Evolutionary conservation across 2,797 vertebrate species (phyloP).

Genomic region (Hylomyscus alleni): DNA sequence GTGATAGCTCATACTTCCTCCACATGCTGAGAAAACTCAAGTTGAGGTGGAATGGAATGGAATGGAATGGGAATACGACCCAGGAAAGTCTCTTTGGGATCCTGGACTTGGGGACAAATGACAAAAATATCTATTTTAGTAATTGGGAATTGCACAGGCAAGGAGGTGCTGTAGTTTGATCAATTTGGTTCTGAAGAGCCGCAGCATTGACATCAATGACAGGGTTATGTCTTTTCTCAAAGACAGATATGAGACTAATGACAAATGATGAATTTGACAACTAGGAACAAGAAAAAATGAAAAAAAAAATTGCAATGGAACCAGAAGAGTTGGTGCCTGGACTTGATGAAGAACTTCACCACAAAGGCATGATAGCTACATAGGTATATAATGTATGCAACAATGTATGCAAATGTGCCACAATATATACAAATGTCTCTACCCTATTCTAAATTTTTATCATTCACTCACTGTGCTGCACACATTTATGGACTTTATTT

Average conservation of each 20-base stretch:
- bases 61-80: too few relatives aligned
- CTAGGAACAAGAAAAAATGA: not conserved
- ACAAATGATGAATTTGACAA: not conserved
- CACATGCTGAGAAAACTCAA: not conserved
- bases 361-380: not conserved
- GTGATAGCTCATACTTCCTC: not conserved
- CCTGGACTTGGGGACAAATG: not conserved
- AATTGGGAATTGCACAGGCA: not conserved
- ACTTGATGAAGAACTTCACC: not conserved
- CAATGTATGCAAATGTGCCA: not conserved
- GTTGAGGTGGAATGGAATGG: too few relatives aligned
- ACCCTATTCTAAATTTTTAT: constrained; percentile 1
- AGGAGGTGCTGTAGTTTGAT: not conserved
- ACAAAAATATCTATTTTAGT: not conserved
- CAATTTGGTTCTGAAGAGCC: not conserved
- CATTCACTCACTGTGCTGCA: not conserved
- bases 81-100: not conserved
- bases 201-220: not conserved
- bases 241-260: not conserved
- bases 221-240: not conserved
- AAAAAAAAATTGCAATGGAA: not conserved
- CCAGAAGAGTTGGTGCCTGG: constrained; percentile 25
- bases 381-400: constrained; percentile 10
- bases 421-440: too few relatives aligned
- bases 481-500: not conserved